Conservation (phyloP, 2,113 vertebrate genomes). For the Erythrolamprus reginae region DNA sequence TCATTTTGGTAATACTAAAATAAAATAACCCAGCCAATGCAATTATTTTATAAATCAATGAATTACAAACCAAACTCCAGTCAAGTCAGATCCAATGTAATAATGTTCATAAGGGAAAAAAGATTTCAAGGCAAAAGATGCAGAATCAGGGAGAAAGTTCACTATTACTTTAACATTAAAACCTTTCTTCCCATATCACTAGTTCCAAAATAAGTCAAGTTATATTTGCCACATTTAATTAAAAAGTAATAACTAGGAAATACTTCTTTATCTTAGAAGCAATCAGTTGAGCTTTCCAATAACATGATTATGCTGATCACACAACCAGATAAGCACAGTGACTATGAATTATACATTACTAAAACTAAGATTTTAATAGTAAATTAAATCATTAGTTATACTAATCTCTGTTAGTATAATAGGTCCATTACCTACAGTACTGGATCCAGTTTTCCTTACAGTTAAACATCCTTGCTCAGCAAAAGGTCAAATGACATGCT, state of each 20-base stretch:
- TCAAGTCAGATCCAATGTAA: background rate
- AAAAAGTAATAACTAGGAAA: background rate
- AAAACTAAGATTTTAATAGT: background rate
- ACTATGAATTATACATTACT: background rate
- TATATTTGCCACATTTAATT: background rate
- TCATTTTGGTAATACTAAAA: background rate
- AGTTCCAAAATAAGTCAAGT: background rate
- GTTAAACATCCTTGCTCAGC: background rate
- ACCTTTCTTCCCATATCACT: background rate
- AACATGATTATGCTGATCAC: background rate
- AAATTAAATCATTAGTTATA: background rate
- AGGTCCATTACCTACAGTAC: background rate
- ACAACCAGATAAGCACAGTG: background rate
- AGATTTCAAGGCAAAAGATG: background rate
- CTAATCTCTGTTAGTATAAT: background rate
- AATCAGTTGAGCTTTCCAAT: background rate
- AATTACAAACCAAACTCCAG: background rate
- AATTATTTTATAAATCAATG: background rate
- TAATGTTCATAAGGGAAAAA: background rate
- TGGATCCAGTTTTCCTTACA: background rate
- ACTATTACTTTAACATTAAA: background rate
- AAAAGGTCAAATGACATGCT: background rate
- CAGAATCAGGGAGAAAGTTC: background rate
- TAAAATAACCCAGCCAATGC: background rate
- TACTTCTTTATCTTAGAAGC: background rate